Conservation (phyloP, 2,888 invertebrate genomes). For the Netelia virgata region DNA sequence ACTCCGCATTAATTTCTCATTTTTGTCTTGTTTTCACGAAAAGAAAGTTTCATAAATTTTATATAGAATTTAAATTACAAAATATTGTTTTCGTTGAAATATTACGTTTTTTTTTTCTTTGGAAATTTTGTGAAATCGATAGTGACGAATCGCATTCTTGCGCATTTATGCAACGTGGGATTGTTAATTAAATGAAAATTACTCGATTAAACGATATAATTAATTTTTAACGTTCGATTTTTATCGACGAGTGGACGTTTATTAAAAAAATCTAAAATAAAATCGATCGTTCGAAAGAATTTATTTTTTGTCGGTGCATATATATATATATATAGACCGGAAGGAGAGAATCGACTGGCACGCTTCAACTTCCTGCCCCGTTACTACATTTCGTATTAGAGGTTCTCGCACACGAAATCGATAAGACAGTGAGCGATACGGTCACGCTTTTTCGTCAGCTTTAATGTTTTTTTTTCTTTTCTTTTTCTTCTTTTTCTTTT, state of each 20-base stretch:
- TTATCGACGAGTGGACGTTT: not conserved
- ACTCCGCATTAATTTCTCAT: not conserved
- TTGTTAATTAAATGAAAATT: not conserved
- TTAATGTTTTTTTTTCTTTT: constrained; percentile 24
- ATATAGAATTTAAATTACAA: not conserved
- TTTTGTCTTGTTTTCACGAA: not conserved
- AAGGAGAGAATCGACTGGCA: constrained; percentile 53
- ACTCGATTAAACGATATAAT: not conserved
- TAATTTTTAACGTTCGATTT: not conserved
- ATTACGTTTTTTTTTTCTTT: not conserved
- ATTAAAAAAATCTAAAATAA: not conserved
- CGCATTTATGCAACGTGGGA: not conserved
- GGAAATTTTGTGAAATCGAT: not conserved
- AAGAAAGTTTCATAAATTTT: not conserved
- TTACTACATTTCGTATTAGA: constrained; percentile 33
- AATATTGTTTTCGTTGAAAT: not conserved
- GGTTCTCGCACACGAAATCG: constrained; percentile 58
- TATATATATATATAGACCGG: constrained; percentile 43
- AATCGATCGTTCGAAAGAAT: too few species aligned
- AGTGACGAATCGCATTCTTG: not conserved
- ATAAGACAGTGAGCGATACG: constrained; percentile 52
- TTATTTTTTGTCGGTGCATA: not conserved
- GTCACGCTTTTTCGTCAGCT: constrained; percentile 52
- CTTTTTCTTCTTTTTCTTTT: constrained; percentile 2
- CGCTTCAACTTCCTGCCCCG: constrained; percentile 36